Conservation (phyloP, 1,140 invertebrate species). For the Drosophila ironensis region DNA sequence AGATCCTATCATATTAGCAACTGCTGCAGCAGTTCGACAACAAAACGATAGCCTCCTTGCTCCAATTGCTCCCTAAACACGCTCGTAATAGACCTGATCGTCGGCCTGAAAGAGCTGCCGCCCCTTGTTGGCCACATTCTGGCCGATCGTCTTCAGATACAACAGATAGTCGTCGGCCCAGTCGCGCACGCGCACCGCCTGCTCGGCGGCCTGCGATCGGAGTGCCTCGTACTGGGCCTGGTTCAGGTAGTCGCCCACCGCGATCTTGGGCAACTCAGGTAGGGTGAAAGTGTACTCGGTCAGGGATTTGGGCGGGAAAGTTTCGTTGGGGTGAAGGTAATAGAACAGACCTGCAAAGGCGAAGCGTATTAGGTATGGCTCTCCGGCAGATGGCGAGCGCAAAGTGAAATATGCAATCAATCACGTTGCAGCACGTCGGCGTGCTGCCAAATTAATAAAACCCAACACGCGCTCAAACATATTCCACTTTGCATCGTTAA, state of each 20-base stretch:
- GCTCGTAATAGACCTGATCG: constrained; percentile 70
- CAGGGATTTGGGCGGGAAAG: constrained; percentile 73
- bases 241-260: constrained; percentile 67
- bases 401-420: constrained; percentile 39
- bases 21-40: constrained; percentile 62
- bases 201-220: constrained; percentile 59
- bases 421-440: constrained; percentile 22
- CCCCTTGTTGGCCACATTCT: constrained; percentile 66
- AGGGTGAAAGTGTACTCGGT: constrained; percentile 52
- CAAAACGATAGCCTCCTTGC: constrained; percentile 45
- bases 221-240: constrained; percentile 54
- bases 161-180: constrained; percentile 78
- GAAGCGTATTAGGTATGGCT: constrained; percentile 24
- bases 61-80: constrained; percentile 59
- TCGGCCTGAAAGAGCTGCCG: constrained; percentile 63
- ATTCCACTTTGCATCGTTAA: constrained; percentile 46
- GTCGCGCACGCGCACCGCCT: constrained; percentile 63
- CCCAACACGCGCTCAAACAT: constrained; percentile 18
- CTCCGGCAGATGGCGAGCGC: constrained; percentile 5
- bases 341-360: constrained; percentile 76
- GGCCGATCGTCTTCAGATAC: constrained; percentile 71
- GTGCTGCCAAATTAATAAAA: too few relatives aligned
- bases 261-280: constrained; percentile 62
- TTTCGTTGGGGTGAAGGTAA: constrained; percentile 80
- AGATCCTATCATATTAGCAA: constrained; percentile 32